Percentiles rank a stretch among this genome's conserved stretches.
phyloP scores from a whole-genome alignment of 92 coral and sea anemone species.

The Scolanthus callimorphus region DNA sequence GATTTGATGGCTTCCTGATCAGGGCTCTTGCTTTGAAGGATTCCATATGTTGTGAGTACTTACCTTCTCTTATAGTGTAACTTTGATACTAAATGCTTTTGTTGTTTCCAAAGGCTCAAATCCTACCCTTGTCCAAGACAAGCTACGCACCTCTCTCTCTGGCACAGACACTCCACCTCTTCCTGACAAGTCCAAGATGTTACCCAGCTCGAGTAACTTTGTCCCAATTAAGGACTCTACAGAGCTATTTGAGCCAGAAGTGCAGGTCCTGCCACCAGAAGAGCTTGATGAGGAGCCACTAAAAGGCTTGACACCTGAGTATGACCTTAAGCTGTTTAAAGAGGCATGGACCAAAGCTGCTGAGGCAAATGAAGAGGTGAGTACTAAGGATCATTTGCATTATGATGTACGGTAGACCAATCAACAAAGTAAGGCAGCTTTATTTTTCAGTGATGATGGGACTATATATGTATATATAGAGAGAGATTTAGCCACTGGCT shows the following conservation, averaged over 20 bases:
- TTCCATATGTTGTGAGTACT: too few species aligned
- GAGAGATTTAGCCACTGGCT: too few species aligned
- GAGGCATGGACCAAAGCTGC: slow-evolving; percentile 85
- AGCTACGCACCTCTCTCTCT: slow-evolving; percentile 70
- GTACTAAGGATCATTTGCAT: too few species aligned
- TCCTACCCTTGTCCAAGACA: slow-evolving; percentile 75
- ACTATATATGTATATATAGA: too few species aligned
- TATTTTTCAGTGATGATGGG: too few species aligned
- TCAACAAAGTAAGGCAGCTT: too few species aligned
- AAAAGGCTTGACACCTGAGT: slow-evolving; percentile 65
- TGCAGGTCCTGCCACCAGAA: slow-evolving; percentile 39
- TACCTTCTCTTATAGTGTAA: background rate
- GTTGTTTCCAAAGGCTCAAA: slow-evolving; percentile 4
- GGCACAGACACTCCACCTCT: slow-evolving; percentile 61
- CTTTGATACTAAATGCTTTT: background rate
- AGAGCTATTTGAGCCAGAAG: slow-evolving; percentile 18
- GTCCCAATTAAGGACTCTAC: slow-evolving; percentile 14
- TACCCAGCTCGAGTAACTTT: slow-evolving; percentile 12
- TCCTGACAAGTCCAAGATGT: slow-evolving; percentile 12
- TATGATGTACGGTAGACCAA: too few species aligned
- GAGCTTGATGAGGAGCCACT: slow-evolving; percentile 75
- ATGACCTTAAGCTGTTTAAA: slow-evolving; percentile 81
- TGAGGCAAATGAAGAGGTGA: slow-evolving; percentile 89
- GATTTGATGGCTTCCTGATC: too few species aligned
- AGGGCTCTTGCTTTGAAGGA: too few species aligned